Evolutionary conservation across 1,140 invertebrate species (phyloP), one percentile per base, ranked within the genome.

Genomic region (Leguminivora glycinivorella): DNA sequence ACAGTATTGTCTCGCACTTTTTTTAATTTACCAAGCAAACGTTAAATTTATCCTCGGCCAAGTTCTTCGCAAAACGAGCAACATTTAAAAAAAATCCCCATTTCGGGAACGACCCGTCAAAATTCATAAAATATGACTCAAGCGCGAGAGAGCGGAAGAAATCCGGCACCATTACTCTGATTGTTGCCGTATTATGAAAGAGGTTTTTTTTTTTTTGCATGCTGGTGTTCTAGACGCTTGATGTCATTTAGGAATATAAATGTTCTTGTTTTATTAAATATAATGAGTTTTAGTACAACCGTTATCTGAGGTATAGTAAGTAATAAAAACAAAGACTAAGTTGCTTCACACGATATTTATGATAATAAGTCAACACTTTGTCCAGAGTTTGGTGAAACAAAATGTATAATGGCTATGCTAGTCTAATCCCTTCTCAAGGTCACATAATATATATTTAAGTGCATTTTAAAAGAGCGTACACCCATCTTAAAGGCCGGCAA

Each of bases 161-260:
- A 63, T 63, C 58, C 58, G 58, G 58, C 58, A 29, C 58, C 58
- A 63, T 63, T 63, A 63, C 58, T 63, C 25, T 63, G 58, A 63
- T 63, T 63, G 58, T 63, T 29, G 58, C 26, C 29, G 58, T 60
- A 60, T 63, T 63, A 63, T 63, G 58, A 17, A 31, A 29, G 26
- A 29, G 58, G 34, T 63, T 31, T 63, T 63, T 63, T 31, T 63
- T 63, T 63, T 63, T 58, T 63, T 63, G 58, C 58, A 63, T 63
- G 17, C 58, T 17, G 40, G 40, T 10, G 58, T 29, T 60, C 29
- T 63, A 63, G 17, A 17, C 25, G 26, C 17, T 17, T 63, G 14
- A 29, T 26, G 25, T 34, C 58, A 31, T 29, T 29, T 29, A 34
- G 26, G 5, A 29, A 19, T 17, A 17, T 63, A 29, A 29, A 26